Percentiles rank a stretch among this genome's conserved stretches.
Conservation (phyloP, 1,140 invertebrate species). For the Copidosoma floridanum region DNA sequence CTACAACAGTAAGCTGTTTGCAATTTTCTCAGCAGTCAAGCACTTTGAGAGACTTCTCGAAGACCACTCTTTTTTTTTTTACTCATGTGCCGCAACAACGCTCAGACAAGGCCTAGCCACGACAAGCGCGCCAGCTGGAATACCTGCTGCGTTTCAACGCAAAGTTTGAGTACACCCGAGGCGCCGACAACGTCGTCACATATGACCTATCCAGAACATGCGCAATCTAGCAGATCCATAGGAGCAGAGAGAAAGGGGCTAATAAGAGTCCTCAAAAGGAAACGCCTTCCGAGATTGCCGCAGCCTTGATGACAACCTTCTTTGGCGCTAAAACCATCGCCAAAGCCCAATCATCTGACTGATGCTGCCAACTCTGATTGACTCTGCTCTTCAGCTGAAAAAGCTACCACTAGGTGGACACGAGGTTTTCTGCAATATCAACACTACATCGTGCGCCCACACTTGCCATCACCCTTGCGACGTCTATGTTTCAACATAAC, state of each 20-base stretch:
- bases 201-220: constrained; percentile 18
- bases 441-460: not conserved
- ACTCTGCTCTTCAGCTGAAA: constrained; percentile 41
- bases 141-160: not conserved
- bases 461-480: not conserved
- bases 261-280: too few relatives aligned
- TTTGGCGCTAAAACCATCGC: not conserved
- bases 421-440: too few relatives aligned
- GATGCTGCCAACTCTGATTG: constrained; percentile 36
- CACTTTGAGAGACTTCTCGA: not conserved
- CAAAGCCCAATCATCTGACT: not conserved
- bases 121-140: not conserved
- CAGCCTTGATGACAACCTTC: not conserved
- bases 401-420: too few relatives aligned
- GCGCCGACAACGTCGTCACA: not conserved
- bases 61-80: not conserved
- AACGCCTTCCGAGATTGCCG: too few relatives aligned
- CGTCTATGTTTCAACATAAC: constrained; percentile 5
- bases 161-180: not conserved
- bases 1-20: not conserved
- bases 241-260: too few relatives aligned
- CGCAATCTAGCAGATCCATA: too few relatives aligned
- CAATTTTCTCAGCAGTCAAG: not conserved
- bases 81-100: not conserved
- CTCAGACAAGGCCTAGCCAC: not conserved